These are phyloP conservation scores for Conchocele bisecta DNA, from an alignment of 2,888 invertebrate species.

Conservation along the genomic window DNA sequence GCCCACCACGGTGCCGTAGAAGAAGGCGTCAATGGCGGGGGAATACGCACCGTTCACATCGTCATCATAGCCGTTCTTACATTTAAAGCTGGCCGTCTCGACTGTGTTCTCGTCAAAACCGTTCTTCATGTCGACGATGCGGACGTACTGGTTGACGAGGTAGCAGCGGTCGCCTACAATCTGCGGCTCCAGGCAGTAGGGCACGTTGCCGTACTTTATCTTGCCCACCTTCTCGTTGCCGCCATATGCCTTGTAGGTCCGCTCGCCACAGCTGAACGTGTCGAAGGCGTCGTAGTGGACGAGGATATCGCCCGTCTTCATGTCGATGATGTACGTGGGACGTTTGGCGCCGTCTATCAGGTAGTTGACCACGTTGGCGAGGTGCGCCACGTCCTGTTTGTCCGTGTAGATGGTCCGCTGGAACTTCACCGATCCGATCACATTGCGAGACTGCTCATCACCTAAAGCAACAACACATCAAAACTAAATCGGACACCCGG, in stretches of 20 bases:
- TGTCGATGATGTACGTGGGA: constrained; percentile 62
- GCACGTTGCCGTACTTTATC: constrained; percentile 52
- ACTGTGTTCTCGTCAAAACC: constrained; percentile 13
- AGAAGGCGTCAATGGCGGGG: constrained; percentile 62
- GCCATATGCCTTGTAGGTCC: constrained; percentile 43
- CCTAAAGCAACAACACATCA: no score
- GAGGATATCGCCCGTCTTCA: constrained; percentile 52
- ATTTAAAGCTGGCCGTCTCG: constrained; percentile 52
- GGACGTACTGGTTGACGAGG: constrained; percentile 64
- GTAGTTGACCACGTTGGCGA: constrained; percentile 41
- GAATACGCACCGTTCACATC: constrained; percentile 64
- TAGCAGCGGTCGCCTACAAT: constrained; percentile 50
- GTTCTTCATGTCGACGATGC: constrained; percentile 58
- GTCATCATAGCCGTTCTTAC: constrained; percentile 53
- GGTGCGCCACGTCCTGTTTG: constrained; percentile 22
- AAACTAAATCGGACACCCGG: no score
- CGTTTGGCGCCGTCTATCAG: constrained; percentile 40
- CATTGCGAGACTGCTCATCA: constrained; percentile 10
- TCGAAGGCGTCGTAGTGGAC: constrained; percentile 52
- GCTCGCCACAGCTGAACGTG: constrained; percentile 32
- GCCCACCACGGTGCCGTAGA: constrained; percentile 57
- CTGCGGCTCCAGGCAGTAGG: constrained; percentile 42
- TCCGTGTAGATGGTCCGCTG: constrained; percentile 28
- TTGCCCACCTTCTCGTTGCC: constrained; percentile 64
- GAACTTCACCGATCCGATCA: constrained; percentile 10